Conservation (phyloP, 2,888 invertebrate genomes). For the Malachius bipustulatus region DNA sequence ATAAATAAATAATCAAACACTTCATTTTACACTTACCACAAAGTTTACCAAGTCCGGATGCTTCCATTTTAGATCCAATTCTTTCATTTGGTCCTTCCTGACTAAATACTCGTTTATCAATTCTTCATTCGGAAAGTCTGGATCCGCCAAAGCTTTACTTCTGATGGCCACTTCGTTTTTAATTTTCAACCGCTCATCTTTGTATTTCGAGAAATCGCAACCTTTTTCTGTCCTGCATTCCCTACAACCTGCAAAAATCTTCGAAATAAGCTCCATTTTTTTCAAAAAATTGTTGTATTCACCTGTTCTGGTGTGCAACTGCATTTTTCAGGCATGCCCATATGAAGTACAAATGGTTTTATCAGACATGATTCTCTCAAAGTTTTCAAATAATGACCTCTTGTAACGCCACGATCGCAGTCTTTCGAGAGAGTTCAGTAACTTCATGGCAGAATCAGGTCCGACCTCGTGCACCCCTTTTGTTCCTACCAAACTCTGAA, state of each 20-base stretch:
- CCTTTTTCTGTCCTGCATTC: slow-evolving; percentile 49
- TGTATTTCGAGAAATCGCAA: slow-evolving; percentile 47
- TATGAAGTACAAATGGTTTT: slow-evolving; percentile 57
- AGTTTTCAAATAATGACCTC: slow-evolving; percentile 40
- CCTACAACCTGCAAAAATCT: slow-evolving; percentile 47
- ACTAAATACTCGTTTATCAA: slow-evolving; percentile 62
- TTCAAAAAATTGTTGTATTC: too few species aligned
- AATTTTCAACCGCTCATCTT: slow-evolving; percentile 49
- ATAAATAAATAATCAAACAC: too few species aligned
- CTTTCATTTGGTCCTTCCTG: slow-evolving; percentile 41
- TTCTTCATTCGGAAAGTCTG: slow-evolving; percentile 58
- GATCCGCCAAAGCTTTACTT: slow-evolving; percentile 50
- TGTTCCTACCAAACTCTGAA: slow-evolving; percentile 67
- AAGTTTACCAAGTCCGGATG: slow-evolving; percentile 59
- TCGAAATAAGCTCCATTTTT: too few species aligned
- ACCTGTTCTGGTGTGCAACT: slow-evolving; percentile 45
- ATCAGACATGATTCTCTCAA: slow-evolving; percentile 41
- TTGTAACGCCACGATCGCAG: slow-evolving; percentile 55
- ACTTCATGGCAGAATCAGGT: slow-evolving; percentile 61
- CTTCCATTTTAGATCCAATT: slow-evolving; percentile 46
- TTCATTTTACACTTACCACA: slow-evolving; percentile 51
- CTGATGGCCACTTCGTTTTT: slow-evolving; percentile 59
- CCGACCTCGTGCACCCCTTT: slow-evolving; percentile 69
- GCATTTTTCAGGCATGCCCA: slow-evolving; percentile 55
- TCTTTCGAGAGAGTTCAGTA: slow-evolving; percentile 59